Evolutionary conservation across 2,797 vertebrate genomes (phyloP).

Genomic region (Crenuchus spilurus): DNA sequence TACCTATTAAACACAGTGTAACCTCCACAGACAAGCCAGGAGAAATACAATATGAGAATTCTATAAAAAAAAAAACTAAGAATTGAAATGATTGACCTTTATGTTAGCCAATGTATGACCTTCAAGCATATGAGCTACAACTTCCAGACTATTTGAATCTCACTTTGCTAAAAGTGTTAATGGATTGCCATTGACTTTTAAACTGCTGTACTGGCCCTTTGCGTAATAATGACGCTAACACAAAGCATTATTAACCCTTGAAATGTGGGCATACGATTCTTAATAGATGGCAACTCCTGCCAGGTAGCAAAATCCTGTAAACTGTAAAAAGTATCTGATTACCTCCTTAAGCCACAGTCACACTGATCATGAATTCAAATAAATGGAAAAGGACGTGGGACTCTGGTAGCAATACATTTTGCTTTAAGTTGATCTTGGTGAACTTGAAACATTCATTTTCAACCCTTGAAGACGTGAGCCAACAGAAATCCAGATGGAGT

Average conservation of each 20-base stretch:
- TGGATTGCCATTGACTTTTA: not conserved
- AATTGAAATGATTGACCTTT: slow-evolving; percentile 56
- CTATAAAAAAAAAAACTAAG: slow-evolving; percentile 35
- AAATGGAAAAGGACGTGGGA: no score
- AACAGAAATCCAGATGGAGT: no score
- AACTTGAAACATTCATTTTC: no score
- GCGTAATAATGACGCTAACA: not conserved
- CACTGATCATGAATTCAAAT: no score
- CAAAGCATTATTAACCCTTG: not conserved
- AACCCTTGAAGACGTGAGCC: no score
- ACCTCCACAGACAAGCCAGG: slow-evolving; percentile 61
- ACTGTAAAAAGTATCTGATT: not conserved
- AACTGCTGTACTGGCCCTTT: not conserved
- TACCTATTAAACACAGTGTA: slow-evolving; percentile 1
- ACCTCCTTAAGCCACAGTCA: no score
- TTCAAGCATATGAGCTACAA: slow-evolving; percentile 1
- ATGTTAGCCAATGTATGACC: not conserved
- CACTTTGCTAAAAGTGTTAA: not conserved
- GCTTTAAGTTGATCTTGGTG: no score
- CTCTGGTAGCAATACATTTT: no score
- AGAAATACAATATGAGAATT: slow-evolving; percentile 60
- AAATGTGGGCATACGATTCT: not conserved
- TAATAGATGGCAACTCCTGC: not conserved
- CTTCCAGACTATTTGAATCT: not conserved
- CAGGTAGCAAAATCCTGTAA: slow-evolving; percentile 7